These are phyloP conservation scores for Leucophenga montana DNA, from an alignment of 2,888 invertebrate genomes.

Conservation along the genomic window DNA sequence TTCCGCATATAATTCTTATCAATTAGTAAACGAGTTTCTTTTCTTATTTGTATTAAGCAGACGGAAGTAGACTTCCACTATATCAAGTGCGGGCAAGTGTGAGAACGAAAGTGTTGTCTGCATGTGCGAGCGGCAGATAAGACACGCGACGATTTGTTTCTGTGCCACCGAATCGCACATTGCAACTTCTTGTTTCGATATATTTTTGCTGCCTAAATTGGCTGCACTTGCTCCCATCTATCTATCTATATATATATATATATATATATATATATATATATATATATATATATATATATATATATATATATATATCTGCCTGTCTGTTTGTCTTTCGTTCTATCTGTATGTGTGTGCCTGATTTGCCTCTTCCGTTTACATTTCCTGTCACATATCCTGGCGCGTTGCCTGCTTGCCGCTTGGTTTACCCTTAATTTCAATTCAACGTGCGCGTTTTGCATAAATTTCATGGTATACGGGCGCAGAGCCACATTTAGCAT, in stretches of 20 bases:
- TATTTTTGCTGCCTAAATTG: too few relatives aligned
- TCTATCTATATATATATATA: too few relatives aligned
- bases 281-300: too few relatives aligned
- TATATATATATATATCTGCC: too few relatives aligned
- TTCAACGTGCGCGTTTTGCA: constrained; percentile 16
- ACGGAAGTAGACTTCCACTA: not conserved
- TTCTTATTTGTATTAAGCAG: too few relatives aligned
- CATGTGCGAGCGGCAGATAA: constrained; percentile 21
- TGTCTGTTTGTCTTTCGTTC: not conserved
- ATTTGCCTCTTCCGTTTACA: constrained; percentile 23
- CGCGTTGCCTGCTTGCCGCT: constrained; percentile 10
- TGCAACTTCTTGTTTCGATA: too few relatives aligned
- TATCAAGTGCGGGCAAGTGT: too few relatives aligned
- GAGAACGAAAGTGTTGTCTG: constrained; percentile 17
- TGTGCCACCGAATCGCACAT: not conserved
- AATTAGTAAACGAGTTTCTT: constrained; percentile 7
- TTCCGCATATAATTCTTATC: not conserved
- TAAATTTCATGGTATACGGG: not conserved
- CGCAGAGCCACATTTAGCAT: not conserved
- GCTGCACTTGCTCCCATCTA: too few relatives aligned
- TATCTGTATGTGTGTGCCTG: constrained; percentile 5
- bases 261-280: too few relatives aligned
- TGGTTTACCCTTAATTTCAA: constrained; percentile 22
- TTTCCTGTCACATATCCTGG: constrained; percentile 27
- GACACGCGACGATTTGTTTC: constrained; percentile 13